Evolutionary conservation across 2,888 invertebrate species (phyloP).

Genomic region (Drosophila maculinotata): DNA sequence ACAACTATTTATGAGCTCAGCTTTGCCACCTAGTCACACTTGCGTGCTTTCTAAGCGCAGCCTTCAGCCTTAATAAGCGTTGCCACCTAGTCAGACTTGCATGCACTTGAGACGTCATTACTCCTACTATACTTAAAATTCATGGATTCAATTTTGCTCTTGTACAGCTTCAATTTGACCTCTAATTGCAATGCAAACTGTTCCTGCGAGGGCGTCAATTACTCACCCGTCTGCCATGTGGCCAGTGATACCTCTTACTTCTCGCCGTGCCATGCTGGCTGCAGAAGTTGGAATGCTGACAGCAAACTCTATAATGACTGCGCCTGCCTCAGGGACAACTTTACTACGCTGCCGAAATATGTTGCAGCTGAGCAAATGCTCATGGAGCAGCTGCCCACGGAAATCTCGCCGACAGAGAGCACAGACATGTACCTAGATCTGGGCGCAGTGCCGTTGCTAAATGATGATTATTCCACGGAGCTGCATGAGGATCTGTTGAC

Average conservation of each 20-base stretch:
- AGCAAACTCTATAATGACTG: constrained; percentile 57
- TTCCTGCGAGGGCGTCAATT: constrained; percentile 87
- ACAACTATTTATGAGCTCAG: neutral
- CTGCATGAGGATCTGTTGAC: constrained; percentile 34
- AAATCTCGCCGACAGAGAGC: constrained; percentile 2
- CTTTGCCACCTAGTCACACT: constrained; percentile 10
- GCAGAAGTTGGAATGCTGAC: constrained; percentile 84
- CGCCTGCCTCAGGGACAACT: constrained; percentile 38
- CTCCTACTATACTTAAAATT: neutral
- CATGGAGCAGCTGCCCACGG: constrained; percentile 12
- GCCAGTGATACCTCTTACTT: constrained; percentile 87
- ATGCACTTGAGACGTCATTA: neutral
- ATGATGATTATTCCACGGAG: constrained; percentile 38
- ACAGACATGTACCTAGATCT: constrained; percentile 22
- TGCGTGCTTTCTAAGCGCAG: neutral
- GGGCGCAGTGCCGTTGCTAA: constrained; percentile 32
- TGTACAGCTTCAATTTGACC: constrained; percentile 86
- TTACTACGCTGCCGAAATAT: constrained; percentile 17
- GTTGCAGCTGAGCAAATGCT: constrained; percentile 28
- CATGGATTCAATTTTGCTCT: constrained; percentile 11
- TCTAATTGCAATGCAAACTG: constrained; percentile 87
- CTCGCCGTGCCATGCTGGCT: constrained; percentile 91
- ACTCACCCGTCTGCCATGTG: constrained; percentile 88
- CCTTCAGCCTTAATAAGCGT: too few species aligned
- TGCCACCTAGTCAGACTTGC: neutral